Conservation (phyloP, 2,797 vertebrate genomes). For the Caiman crocodilus region DNA sequence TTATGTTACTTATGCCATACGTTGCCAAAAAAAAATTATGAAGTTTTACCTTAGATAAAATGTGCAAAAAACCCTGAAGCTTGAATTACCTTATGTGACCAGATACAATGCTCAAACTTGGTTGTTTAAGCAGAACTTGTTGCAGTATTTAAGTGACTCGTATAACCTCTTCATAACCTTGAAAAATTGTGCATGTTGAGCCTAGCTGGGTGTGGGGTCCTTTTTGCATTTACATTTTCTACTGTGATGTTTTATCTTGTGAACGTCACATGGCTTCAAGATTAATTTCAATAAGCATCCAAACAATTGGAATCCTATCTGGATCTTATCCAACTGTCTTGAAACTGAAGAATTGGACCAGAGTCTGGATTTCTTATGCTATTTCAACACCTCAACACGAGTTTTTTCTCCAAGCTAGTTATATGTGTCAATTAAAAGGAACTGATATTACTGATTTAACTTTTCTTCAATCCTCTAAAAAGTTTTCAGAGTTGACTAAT, state of each 20-base stretch:
- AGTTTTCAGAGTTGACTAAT: background rate
- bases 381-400: constrained; percentile 72
- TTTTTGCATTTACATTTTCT: background rate
- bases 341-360: constrained; percentile 14
- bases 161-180: background rate
- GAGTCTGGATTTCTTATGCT: constrained; percentile 41
- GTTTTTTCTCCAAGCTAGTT: constrained; percentile 20
- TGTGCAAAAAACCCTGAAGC: background rate
- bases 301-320: constrained; percentile 47
- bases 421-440: constrained; percentile 49
- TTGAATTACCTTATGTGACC: background rate
- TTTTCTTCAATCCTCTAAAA: background rate
- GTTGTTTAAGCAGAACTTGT: background rate
- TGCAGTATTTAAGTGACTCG: background rate
- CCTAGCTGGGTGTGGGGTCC: background rate
- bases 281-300: constrained; percentile 46
- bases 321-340: constrained; percentile 58
- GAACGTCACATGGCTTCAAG: constrained; percentile 50
- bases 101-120: background rate
- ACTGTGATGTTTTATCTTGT: constrained; percentile 55
- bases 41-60: background rate
- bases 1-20: background rate
- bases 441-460: background rate
- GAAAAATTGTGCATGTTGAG: constrained; percentile 16
- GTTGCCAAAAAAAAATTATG: background rate